phyloP scores from a whole-genome alignment of 2,113 vertebrate species.

The Sinocyclocheilus rhinocerous region DNA sequence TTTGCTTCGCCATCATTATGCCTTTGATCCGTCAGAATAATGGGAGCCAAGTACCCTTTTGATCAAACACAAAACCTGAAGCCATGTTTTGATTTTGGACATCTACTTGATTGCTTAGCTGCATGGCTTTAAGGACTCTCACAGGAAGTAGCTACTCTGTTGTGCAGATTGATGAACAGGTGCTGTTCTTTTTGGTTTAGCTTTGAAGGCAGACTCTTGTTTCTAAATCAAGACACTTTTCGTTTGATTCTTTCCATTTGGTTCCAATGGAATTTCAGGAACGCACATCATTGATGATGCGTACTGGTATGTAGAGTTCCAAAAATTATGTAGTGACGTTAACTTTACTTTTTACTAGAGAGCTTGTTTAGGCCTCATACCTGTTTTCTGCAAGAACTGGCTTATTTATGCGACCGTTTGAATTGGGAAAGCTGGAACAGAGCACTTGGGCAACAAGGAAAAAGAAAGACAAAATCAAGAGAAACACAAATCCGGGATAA shows the following conservation, averaged over 20 bases:
- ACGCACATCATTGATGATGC: not conserved
- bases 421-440: slow-evolving; percentile 73
- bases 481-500: slow-evolving; percentile 77
- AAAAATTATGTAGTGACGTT: not conserved
- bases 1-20: slow-evolving; percentile 37
- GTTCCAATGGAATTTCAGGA: slow-evolving; percentile 20
- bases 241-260: not conserved
- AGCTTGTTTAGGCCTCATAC: not conserved
- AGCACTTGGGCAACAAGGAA: slow-evolving; percentile 51
- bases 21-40: slow-evolving; percentile 39
- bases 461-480: slow-evolving; percentile 50
- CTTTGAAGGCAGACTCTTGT: slow-evolving; percentile 51
- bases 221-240: slow-evolving; percentile 20
- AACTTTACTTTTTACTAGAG: not conserved
- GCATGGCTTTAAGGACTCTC: slow-evolving; percentile 2
- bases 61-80: slow-evolving; percentile 9
- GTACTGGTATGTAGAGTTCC: not conserved
- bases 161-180: slow-evolving; percentile 12
- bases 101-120: slow-evolving; percentile 37
- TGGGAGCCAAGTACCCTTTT: slow-evolving; percentile 12
- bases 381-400: not conserved
- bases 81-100: not conserved
- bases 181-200: slow-evolving; percentile 44
- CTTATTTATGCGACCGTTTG: not conserved
- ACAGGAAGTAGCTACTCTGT: not conserved